phyloP scores from a whole-genome alignment of 2,113 vertebrate genomes.

The Climacteris rufus region DNA sequence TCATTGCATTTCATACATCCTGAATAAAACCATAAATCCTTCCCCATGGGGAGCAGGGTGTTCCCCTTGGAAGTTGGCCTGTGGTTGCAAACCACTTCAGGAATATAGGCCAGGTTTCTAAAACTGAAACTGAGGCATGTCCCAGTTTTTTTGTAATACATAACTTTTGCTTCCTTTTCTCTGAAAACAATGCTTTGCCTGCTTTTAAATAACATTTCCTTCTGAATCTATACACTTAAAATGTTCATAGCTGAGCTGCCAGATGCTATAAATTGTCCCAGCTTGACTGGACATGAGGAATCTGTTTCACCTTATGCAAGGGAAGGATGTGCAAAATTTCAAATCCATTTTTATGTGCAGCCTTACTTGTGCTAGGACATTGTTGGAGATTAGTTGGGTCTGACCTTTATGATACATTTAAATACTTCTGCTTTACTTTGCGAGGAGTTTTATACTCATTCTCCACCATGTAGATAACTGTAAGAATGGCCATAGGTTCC shows the following conservation, averaged over 20 bases:
- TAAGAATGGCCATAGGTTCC: not conserved
- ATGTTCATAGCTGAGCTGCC: not conserved
- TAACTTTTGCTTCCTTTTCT: not conserved
- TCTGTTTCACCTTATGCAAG: not conserved
- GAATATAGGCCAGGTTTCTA: constrained; percentile 8
- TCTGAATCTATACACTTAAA: not conserved
- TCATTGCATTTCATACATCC: not conserved
- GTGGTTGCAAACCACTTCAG: not conserved
- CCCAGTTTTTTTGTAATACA: not conserved
- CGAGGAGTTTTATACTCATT: not conserved
- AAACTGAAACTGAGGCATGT: not conserved
- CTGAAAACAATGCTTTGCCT: not conserved
- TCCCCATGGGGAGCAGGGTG: not conserved
- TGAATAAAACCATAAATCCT: constrained; percentile 44
- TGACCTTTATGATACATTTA: not conserved
- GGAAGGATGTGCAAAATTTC: not conserved
- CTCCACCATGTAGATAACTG: not conserved
- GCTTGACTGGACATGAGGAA: not conserved
- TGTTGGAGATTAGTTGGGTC: not conserved
- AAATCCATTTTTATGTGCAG: not conserved
- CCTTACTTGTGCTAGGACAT: not conserved
- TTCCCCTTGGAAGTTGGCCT: not conserved
- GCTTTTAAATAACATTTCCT: not conserved
- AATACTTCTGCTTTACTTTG: not conserved
- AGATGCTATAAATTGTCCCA: not conserved